These are phyloP conservation scores for Drosophila arawakana DNA, from an alignment of 1,140 invertebrate species.

Conservation along the genomic window DNA sequence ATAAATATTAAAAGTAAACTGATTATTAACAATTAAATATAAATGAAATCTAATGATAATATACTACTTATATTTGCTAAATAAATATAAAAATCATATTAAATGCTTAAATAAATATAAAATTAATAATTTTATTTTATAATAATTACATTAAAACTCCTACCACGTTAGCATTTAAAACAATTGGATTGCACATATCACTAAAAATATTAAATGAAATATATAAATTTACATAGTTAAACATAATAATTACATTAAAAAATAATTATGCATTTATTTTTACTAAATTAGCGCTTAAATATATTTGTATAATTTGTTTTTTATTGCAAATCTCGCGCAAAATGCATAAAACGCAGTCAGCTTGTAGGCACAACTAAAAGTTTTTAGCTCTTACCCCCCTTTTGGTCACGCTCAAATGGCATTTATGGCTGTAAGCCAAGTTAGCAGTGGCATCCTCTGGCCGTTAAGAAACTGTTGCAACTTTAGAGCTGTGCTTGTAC, in stretches of 20 bases:
- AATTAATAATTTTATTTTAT: too few relatives aligned
- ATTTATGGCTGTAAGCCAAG: conserved; percentile 44
- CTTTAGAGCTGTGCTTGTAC: conserved; percentile 50
- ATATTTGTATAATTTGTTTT: neutral
- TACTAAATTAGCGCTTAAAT: neutral
- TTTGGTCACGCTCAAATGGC: conserved; percentile 69
- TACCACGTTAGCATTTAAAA: too few relatives aligned
- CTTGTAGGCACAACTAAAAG: neutral
- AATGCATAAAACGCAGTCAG: neutral
- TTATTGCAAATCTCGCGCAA: conserved; percentile 26
- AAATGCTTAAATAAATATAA: too few relatives aligned
- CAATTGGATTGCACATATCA: too few relatives aligned
- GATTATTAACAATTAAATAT: neutral
- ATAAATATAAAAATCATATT: too few relatives aligned
- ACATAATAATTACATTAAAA: neutral
- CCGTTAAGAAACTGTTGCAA: conserved; percentile 59
- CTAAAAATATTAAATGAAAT: neutral
- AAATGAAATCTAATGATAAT: neutral
- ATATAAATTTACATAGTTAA: neutral
- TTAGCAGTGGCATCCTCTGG: conserved; percentile 36
- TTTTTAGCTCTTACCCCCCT: neutral
- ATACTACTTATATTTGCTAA: too few relatives aligned
- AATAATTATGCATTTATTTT: neutral
- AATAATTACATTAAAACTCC: too few relatives aligned
- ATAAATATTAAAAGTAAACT: neutral